phyloP scores from a whole-genome alignment of 1,140 invertebrate species.

The Araneus ventricosus region DNA sequence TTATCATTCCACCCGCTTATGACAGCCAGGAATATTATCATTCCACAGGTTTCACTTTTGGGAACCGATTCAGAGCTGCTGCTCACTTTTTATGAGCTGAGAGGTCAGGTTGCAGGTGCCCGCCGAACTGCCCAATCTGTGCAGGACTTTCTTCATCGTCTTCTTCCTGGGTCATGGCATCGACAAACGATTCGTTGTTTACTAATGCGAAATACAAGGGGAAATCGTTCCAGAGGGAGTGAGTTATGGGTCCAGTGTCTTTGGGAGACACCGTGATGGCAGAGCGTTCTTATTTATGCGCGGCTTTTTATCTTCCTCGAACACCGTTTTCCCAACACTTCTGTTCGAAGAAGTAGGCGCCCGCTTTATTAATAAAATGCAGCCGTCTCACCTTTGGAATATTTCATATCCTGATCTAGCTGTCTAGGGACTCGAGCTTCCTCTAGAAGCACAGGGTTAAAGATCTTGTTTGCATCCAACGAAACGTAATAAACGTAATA shows the following conservation, averaged over 20 bases:
- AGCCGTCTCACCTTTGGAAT: background rate
- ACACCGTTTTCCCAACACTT: background rate
- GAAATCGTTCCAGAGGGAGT: background rate
- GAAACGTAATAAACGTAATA: too few relatives aligned
- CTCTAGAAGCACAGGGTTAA: too few relatives aligned
- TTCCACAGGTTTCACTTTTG: conserved; percentile 6
- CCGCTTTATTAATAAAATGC: background rate
- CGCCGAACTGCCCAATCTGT: background rate
- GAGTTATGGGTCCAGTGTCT: conserved; percentile 18
- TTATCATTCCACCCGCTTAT: too few relatives aligned
- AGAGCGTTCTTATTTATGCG: background rate
- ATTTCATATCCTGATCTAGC: background rate
- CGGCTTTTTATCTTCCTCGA: background rate
- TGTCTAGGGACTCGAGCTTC: too few relatives aligned
- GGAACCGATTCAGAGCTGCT: background rate
- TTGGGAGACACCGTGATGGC: background rate
- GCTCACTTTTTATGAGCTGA: background rate
- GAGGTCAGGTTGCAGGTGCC: background rate
- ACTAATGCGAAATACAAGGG: background rate
- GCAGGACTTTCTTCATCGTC: background rate
- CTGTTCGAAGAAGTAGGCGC: background rate
- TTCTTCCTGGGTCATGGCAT: conserved; percentile 20
- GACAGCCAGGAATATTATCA: background rate
- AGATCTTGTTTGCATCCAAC: too few relatives aligned
- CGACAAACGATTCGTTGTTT: conserved; percentile 33